Evolutionary conservation across 2,888 invertebrate species (phyloP).

Genomic region (Caenorhabditis sp.): DNA sequence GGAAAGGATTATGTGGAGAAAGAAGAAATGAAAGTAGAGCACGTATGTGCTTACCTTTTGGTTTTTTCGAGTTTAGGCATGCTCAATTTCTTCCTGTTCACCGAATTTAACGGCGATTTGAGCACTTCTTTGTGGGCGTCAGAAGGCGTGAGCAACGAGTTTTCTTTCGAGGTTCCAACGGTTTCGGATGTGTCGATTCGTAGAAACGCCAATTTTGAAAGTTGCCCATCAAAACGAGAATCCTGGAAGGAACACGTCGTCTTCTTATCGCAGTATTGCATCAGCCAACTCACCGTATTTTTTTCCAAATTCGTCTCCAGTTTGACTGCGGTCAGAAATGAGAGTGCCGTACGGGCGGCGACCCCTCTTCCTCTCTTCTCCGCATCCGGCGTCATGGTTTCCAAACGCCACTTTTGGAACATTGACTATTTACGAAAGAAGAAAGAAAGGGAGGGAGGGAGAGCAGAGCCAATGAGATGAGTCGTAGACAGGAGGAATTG

Average conservation of each 20-base stretch:
- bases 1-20: neutral
- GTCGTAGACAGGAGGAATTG: constrained; percentile 19
- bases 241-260: neutral
- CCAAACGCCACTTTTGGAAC: constrained; percentile 66
- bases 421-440: constrained; percentile 55
- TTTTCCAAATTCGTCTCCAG: constrained; percentile 35
- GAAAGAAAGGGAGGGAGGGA: no score
- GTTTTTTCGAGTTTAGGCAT: constrained; percentile 52
- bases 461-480: neutral
- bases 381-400: constrained; percentile 55
- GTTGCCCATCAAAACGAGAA: neutral
- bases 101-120: constrained; percentile 41
- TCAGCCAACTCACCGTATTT: constrained; percentile 20
- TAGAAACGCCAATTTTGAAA: constrained; percentile 44
- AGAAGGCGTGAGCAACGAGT: constrained; percentile 35
- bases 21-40: constrained; percentile 8
- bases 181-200: constrained; percentile 29
- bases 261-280: no score
- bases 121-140: constrained; percentile 26
- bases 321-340: constrained; percentile 48
- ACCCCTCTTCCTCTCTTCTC: constrained; percentile 19
- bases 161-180: constrained; percentile 34
- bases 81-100: constrained; percentile 60
- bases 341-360: constrained; percentile 48
- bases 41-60: constrained; percentile 59